Conservation (phyloP, 2,113 vertebrate species). For the Melanerpes aurifrons region DNA sequence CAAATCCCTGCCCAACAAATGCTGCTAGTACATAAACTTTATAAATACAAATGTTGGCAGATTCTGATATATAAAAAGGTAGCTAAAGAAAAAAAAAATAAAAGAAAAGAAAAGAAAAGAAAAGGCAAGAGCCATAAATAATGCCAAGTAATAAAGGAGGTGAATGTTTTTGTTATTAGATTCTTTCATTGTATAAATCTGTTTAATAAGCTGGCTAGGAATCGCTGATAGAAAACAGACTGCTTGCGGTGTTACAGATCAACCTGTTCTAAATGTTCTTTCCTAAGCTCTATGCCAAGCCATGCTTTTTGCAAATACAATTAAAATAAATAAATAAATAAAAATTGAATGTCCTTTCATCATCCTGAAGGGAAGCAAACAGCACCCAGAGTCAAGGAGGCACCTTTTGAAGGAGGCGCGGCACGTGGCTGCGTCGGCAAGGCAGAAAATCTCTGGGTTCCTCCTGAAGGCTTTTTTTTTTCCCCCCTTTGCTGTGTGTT, state of each 20-base stretch:
- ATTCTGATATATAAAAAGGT: conserved; percentile 79
- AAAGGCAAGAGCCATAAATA: conserved; percentile 78
- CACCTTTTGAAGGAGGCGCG: conserved; percentile 43
- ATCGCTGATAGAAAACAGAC: conserved; percentile 87
- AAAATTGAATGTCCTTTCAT: conserved; percentile 78
- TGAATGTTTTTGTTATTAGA: conserved; percentile 86
- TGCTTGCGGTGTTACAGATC: conserved; percentile 80
- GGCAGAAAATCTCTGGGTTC: not conserved
- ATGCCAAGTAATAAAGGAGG: conserved; percentile 85
- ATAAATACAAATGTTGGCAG: conserved; percentile 77
- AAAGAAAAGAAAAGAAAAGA: conserved; percentile 37
- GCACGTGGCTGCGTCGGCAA: conserved; percentile 6
- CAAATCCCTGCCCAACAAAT: conserved; percentile 60
- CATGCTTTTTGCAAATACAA: conserved; percentile 76
- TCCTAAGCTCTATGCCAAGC: conserved; percentile 72
- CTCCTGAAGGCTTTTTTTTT: not conserved
- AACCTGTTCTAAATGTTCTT: conserved; percentile 75
- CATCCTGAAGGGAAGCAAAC: conserved; percentile 69
- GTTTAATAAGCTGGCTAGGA: conserved; percentile 84
- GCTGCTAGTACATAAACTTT: conserved; percentile 75
- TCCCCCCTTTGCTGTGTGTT: not conserved
- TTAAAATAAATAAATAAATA: conserved; percentile 34
- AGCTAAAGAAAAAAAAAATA: conserved; percentile 76
- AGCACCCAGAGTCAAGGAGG: conserved; percentile 34
- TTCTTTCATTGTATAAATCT: conserved; percentile 87